Percentiles rank a stretch among this genome's conserved stretches.
Evolutionary conservation across 1,140 invertebrate species (phyloP).

Genomic region (Cotesia typhae): DNA sequence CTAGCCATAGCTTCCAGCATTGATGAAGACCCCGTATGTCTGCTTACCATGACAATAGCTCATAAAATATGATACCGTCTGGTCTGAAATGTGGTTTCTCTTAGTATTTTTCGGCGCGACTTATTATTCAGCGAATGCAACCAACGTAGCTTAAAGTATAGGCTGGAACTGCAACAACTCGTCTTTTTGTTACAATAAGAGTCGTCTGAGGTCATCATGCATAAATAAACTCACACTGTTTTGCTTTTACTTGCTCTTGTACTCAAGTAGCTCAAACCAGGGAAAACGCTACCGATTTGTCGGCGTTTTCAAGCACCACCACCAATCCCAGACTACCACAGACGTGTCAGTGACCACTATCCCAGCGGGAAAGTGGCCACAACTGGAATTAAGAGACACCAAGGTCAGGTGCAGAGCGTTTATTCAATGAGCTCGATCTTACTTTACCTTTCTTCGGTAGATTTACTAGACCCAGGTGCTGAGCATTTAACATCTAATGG

Average conservation of each 20-base stretch:
- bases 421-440: slow-evolving; percentile 7
- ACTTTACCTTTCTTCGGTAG: no score
- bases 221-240: no score
- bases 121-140: background rate
- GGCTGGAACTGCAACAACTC: slow-evolving; percentile 12
- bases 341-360: no score
- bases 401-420: slow-evolving; percentile 4
- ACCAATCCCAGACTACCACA: no score
- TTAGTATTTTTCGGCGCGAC: slow-evolving; percentile 10
- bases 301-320: no score
- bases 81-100: slow-evolving; percentile 5
- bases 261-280: no score
- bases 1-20: no score
- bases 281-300: no score
- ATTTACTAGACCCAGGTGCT: no score
- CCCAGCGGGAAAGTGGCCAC: background rate
- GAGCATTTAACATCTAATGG: no score
- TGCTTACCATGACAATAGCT: slow-evolving; percentile 41
- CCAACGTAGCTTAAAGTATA: background rate
- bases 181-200: background rate
- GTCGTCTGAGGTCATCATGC: no score
- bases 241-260: no score
- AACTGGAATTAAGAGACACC: background rate
- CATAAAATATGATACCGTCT: slow-evolving; percentile 40
- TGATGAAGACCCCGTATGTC: background rate